These are phyloP conservation scores for Lasaia peninsularis DNA, from an alignment of 1,140 invertebrate genomes.

Conservation along the genomic window DNA sequence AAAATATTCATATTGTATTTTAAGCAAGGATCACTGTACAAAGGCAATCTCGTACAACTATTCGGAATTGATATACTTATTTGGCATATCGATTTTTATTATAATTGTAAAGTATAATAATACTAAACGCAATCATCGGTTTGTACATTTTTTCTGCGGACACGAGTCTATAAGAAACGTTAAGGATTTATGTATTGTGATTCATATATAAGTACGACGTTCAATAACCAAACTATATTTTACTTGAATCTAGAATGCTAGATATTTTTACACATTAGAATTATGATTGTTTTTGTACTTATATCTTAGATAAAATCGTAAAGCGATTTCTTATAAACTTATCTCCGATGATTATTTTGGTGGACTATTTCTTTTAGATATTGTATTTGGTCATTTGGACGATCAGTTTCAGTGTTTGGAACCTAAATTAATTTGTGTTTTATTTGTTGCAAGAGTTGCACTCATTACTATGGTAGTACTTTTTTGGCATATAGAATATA, in stretches of 20 bases:
- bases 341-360: constrained; percentile 38
- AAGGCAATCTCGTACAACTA: background rate
- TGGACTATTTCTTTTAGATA: constrained; percentile 50
- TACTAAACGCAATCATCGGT: constrained; percentile 56
- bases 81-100: constrained; percentile 23
- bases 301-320: background rate
- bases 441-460: background rate
- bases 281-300: constrained; percentile 10
- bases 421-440: constrained; percentile 6
- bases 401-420: constrained; percentile 26
- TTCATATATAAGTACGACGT: background rate
- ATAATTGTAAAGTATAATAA: constrained; percentile 44
- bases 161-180: constrained; percentile 35
- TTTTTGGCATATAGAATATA: background rate
- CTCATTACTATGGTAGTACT: background rate
- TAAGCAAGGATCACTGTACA: background rate
- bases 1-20: background rate
- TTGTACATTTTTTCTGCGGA: constrained; percentile 61
- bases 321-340: constrained; percentile 36
- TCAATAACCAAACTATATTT: constrained; percentile 8
- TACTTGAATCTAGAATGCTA: constrained; percentile 4
- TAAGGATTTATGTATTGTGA: constrained; percentile 3
- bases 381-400: constrained; percentile 40
- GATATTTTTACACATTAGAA: constrained; percentile 14
- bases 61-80: constrained; percentile 5